Conservation (phyloP, 2,113 vertebrate species). For the Colius striatus region DNA sequence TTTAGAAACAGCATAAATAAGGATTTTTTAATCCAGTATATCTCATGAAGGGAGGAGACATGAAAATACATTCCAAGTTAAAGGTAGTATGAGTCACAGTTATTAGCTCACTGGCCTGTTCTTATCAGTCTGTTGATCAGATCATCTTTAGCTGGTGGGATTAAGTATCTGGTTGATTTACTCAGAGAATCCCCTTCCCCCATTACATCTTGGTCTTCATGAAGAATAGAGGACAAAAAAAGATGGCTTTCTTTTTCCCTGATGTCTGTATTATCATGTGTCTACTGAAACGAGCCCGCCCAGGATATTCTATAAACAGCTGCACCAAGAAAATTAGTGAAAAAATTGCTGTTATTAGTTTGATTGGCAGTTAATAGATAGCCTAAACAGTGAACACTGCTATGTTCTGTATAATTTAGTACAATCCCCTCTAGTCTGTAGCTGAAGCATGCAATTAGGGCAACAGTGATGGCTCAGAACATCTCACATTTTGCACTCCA, state of each 20-base stretch:
- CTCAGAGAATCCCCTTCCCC: slow-evolving; percentile 44
- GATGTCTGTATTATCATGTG: slow-evolving; percentile 72
- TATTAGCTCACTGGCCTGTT: neutral
- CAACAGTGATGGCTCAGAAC: slow-evolving; percentile 69
- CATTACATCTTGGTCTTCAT: slow-evolving; percentile 5
- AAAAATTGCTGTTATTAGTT: slow-evolving; percentile 87
- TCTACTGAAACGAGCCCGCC: slow-evolving; percentile 74
- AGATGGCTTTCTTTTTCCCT: slow-evolving; percentile 59
- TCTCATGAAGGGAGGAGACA: neutral
- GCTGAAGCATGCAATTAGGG: slow-evolving; percentile 80
- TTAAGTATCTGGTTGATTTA: slow-evolving; percentile 60
- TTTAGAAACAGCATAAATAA: neutral
- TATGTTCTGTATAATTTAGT: slow-evolving; percentile 81
- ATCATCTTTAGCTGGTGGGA: slow-evolving; percentile 49
- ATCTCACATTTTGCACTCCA: slow-evolving; percentile 68
- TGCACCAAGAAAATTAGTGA: slow-evolving; percentile 82
- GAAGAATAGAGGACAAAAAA: slow-evolving; percentile 71
- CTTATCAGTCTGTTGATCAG: neutral
- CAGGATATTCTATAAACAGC: slow-evolving; percentile 83
- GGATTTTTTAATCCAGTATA: neutral
- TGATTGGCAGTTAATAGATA: slow-evolving; percentile 86
- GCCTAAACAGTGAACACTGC: slow-evolving; percentile 78
- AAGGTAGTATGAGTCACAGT: neutral
- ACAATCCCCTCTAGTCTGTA: slow-evolving; percentile 76
- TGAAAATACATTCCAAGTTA: neutral